These are phyloP conservation scores for Palythoa grandis DNA, from an alignment of 92 coral and sea anemone genomes.

Conservation along the genomic window DNA sequence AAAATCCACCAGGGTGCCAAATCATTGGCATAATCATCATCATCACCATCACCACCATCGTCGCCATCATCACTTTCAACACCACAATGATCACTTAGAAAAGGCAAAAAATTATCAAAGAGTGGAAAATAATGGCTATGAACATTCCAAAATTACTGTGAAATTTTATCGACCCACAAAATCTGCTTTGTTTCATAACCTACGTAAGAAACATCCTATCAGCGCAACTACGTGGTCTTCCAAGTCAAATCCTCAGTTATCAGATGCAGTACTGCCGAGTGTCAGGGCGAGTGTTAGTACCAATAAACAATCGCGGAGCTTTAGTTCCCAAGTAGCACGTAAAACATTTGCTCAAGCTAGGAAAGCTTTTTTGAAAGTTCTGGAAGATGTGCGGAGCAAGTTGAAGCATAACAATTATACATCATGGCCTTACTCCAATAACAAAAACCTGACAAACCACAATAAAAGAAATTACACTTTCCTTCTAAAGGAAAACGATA, in stretches of 20 bases:
- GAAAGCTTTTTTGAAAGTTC: conserved; percentile 32
- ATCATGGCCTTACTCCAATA: not conserved
- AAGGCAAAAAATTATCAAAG: not conserved
- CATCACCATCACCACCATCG: conserved; percentile 14
- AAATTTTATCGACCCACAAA: conserved; percentile 35
- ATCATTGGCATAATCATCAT: not conserved
- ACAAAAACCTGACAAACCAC: not conserved
- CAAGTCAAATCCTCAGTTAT: not conserved
- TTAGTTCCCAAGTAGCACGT: not conserved
- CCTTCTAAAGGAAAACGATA: not conserved
- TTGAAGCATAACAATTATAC: conserved; percentile 3
- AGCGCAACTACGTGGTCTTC: not conserved
- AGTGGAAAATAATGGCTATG: conserved; percentile 1
- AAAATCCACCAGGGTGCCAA: not conserved
- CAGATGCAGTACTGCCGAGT: conserved; percentile 28
- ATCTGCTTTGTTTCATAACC: not conserved
- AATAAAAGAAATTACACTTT: not conserved
- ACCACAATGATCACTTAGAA: not conserved
- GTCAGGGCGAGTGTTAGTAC: conserved; percentile 6
- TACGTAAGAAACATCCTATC: not conserved
- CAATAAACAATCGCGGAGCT: not conserved
- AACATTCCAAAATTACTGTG: conserved; percentile 32
- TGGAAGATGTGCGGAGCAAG: conserved; percentile 12
- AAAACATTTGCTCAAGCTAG: conserved; percentile 31
- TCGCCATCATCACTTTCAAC: conserved; percentile 1